Evolutionary conservation across 2,888 invertebrate genomes (phyloP), one percentile per base, ranked within the genome.

Genomic region (Caradrina clavipalpis): DNA sequence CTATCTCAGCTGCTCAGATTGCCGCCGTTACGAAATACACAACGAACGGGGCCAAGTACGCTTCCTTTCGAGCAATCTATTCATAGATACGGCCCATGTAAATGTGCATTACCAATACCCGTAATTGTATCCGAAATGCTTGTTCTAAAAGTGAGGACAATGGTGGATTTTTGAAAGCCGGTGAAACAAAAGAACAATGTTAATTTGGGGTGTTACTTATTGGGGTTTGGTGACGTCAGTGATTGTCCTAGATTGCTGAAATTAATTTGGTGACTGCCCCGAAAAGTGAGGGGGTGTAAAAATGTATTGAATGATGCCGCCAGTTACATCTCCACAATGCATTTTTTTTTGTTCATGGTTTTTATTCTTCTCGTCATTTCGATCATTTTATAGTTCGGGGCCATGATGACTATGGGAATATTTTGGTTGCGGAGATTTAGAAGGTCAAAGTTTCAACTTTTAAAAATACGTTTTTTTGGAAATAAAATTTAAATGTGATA

Each of bases 1-100:
- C 81, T 84, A 85, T 85, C 87, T 88, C 86, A 74, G 85, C 81
- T 80, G 69, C 80, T 86, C 81, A 84, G 85, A 88, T 87, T 88
- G 88, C 88, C 57, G 74, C 78, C 69, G 88, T 92, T 89, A 89
- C 88, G 87, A 88, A 88, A 89, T 83, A 75, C 78, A 39, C 83
- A 93, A 85, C 88, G 13, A 71, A 73, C 65, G 87, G 83, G 94
- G 94, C 93, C 94, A 94, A 94, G 94, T 86, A 91, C 92, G 91
- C 91, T 93, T 93, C 93, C 93, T 91, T 93, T 93, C 92, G 80
- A 71, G 63, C 70, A 64, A 66, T 76, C 81, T 80, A 82, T 78
- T 72, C 78, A 83, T 85, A 82, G 81, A 75, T 69, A 78, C 72
- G 67, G 69, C 63, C 59, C 67, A 69, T 76, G 76, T 76, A 70